phyloP scores from a whole-genome alignment of 37 sponge, comb jelly and placozoan genomes.

The Bolinopsis microptera region DNA sequence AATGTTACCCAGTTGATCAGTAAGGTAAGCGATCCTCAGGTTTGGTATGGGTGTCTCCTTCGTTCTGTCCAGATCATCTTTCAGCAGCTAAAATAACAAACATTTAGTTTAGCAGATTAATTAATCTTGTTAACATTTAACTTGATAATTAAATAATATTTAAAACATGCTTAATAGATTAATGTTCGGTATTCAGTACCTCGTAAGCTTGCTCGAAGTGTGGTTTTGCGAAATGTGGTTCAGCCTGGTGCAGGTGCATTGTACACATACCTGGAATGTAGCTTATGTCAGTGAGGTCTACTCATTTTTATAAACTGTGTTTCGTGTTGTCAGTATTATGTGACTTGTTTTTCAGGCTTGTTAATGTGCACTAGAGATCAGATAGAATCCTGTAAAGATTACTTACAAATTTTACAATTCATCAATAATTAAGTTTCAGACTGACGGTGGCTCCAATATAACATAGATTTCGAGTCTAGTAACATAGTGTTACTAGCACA shows the following conservation, averaged over 20 bases:
- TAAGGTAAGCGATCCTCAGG: not conserved
- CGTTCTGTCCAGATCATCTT: not conserved
- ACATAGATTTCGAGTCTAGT: too few species aligned
- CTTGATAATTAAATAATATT: not conserved
- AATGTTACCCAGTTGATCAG: slow-evolving; percentile 60
- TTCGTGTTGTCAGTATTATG: too few species aligned
- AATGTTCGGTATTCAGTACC: not conserved
- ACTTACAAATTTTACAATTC: too few species aligned
- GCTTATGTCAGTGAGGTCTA: too few species aligned
- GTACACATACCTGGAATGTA: slow-evolving; percentile 38
- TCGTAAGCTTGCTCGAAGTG: slow-evolving; percentile 9
- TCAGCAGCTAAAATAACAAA: not conserved
- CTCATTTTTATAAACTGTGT: too few species aligned
- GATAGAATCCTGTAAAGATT: too few species aligned
- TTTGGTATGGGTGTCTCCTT: slow-evolving; percentile 2
- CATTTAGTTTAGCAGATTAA: not conserved
- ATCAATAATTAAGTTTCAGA: too few species aligned
- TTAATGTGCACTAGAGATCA: too few species aligned
- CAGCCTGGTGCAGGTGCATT: slow-evolving; percentile 62
- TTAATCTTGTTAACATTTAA: not conserved
- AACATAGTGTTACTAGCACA: too few species aligned
- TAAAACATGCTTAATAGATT: not conserved
- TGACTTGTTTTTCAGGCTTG: too few species aligned
- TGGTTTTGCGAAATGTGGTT: slow-evolving; percentile 19
- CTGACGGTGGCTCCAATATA: too few species aligned